Conservation (phyloP, 1,140 invertebrate species). For the Drosophila arawakana region DNA sequence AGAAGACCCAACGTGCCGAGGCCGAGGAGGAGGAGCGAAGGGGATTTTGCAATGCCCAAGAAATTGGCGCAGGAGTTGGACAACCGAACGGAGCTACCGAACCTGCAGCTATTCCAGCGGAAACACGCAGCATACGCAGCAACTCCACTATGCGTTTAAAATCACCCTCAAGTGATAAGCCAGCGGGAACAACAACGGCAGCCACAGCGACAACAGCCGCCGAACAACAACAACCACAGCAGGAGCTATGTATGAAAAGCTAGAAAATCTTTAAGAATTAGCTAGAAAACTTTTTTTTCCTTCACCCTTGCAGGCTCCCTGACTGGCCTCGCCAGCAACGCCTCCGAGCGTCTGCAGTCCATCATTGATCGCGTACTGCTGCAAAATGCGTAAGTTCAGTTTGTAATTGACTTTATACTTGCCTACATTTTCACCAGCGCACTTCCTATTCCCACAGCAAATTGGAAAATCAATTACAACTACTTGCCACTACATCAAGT, state of each 20-base stretch:
- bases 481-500: slow-evolving; percentile 55
- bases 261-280: too few species aligned
- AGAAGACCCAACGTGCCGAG: slow-evolving; percentile 44
- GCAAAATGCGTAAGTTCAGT: slow-evolving; percentile 68
- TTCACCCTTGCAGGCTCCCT: slow-evolving; percentile 58
- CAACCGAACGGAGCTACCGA: slow-evolving; percentile 46
- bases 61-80: slow-evolving; percentile 28
- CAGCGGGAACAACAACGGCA: slow-evolving; percentile 20
- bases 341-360: slow-evolving; percentile 68
- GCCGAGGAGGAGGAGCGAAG: slow-evolving; percentile 70
- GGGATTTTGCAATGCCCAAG: slow-evolving; percentile 73
- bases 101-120: slow-evolving; percentile 58
- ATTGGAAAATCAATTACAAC: slow-evolving; percentile 67
- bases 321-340: slow-evolving; percentile 69
- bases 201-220: slow-evolving; percentile 17
- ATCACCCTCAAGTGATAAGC: slow-evolving; percentile 1
- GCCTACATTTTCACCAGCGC: not conserved
- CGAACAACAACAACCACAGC: slow-evolving; percentile 27
- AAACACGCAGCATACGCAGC: slow-evolving; percentile 55
- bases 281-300: too few species aligned
- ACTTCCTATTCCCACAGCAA: slow-evolving; percentile 46
- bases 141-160: slow-evolving; percentile 36
- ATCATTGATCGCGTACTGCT: slow-evolving; percentile 73
- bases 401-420: not conserved
- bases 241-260: slow-evolving; percentile 47